phyloP scores from a whole-genome alignment of 2,113 vertebrate species.

The Zingel zingel region DNA sequence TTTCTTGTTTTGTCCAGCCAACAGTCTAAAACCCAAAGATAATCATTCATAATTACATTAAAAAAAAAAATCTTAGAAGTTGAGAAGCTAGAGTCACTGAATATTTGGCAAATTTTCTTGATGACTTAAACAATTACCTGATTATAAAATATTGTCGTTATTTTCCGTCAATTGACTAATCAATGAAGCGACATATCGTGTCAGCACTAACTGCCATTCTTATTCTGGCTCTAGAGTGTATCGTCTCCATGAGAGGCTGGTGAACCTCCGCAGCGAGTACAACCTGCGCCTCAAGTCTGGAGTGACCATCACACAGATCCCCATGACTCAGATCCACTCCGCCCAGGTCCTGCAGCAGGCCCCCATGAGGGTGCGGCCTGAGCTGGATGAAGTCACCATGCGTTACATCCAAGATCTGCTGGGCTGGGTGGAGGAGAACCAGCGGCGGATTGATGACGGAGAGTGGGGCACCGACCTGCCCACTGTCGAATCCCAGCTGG shows the following conservation, averaged over 20 bases:
- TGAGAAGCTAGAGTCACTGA: not conserved
- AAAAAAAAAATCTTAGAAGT: not conserved
- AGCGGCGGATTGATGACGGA: conserved; percentile 84
- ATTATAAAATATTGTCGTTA: not conserved
- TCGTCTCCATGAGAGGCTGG: conserved; percentile 94
- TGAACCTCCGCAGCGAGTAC: conserved; percentile 94
- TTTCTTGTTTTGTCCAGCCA: not conserved
- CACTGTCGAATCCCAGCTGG: conserved; percentile 91
- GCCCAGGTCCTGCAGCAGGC: conserved; percentile 75
- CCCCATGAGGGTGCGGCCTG: conserved; percentile 74
- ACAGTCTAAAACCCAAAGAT: not conserved
- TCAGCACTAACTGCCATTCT: not conserved
- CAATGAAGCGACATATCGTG: too few species aligned
- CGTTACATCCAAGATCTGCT: conserved; percentile 93
- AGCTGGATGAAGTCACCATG: conserved; percentile 90
- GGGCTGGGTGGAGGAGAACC: conserved; percentile 96
- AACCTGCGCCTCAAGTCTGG: conserved; percentile 93
- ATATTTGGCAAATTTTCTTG: not conserved
- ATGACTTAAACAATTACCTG: not conserved
- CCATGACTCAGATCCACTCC: conserved; percentile 69
- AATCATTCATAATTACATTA: not conserved
- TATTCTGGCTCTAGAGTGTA: conserved; percentile 86
- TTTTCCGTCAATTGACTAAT: not conserved
- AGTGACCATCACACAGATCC: conserved; percentile 69
- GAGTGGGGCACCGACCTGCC: conserved; percentile 95